A percentile compares a stretch with the other conserved stretches of the same genome.
phyloP scores from a whole-genome alignment of 2,797 vertebrate species.

The Myotis planiceps region DNA sequence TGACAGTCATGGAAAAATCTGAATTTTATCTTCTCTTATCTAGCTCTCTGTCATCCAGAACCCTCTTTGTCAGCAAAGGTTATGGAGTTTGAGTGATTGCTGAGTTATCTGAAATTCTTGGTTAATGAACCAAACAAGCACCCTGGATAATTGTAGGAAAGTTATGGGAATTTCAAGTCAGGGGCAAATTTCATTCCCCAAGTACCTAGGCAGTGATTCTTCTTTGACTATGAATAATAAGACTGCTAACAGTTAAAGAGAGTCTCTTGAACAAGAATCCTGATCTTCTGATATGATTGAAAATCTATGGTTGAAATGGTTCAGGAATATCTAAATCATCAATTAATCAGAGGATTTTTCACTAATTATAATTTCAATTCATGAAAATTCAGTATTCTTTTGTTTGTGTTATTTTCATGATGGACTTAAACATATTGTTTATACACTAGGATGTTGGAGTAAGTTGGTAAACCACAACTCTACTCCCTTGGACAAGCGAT shows the following conservation, averaged over 20 bases:
- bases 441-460: neutral
- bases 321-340: neutral
- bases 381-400: neutral
- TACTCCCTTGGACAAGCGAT: neutral
- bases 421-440: neutral
- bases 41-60: neutral
- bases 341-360: neutral
- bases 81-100: neutral
- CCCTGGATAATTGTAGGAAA: neutral
- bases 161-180: neutral
- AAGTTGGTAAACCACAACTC: neutral
- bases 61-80: neutral
- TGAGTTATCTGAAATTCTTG: constrained; percentile 34
- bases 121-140: neutral
- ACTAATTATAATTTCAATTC: neutral
- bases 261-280: neutral
- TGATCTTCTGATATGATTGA: neutral
- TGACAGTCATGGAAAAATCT: neutral
- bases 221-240: neutral
- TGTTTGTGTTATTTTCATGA: neutral
- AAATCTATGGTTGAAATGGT: neutral
- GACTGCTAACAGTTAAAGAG: neutral
- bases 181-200: neutral
- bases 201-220: neutral
- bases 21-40: constrained; percentile 12